Percentiles rank a stretch among this genome's conserved stretches.
phyloP scores from a whole-genome alignment of 2,113 vertebrate genomes.

The Microcebus murinus region DNA sequence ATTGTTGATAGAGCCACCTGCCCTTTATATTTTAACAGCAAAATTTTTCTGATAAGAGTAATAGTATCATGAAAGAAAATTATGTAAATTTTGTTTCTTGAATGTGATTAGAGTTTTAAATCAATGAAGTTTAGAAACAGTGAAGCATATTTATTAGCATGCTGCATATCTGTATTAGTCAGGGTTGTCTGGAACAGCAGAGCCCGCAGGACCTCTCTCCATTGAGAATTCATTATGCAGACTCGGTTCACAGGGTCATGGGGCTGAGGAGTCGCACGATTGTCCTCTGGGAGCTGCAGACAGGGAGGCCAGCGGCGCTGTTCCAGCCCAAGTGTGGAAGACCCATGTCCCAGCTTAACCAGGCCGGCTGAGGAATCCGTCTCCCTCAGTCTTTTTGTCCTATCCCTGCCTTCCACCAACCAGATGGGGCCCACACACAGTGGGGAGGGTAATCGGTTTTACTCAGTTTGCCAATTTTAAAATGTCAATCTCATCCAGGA shows the following conservation, averaged over 20 bases:
- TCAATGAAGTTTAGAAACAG: neutral
- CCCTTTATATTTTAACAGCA: neutral
- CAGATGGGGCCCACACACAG: rapidly evolving
- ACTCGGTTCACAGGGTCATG: no score
- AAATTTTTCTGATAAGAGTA: neutral
- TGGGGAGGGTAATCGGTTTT: neutral
- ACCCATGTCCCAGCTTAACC: neutral
- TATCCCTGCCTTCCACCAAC: neutral
- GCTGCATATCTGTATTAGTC: no score
- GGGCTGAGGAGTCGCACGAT: neutral
- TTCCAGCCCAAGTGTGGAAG: neutral
- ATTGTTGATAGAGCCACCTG: neutral
- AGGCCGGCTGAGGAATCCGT: neutral
- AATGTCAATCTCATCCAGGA: neutral
- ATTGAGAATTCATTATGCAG: rapidly evolving
- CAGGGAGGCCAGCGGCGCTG: no score
- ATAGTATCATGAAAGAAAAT: neutral
- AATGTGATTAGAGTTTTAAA: neutral
- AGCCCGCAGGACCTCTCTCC: neutral
- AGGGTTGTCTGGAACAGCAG: neutral
- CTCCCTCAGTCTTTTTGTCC: neutral
- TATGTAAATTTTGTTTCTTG: neutral
- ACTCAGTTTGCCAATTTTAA: neutral
- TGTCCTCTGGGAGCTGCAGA: neutral
- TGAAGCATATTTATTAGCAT: neutral